Percentiles rank a stretch among this genome's conserved stretches.
Evolutionary conservation across 2,797 vertebrate genomes (phyloP).

Genomic region (Lophius americanus): DNA sequence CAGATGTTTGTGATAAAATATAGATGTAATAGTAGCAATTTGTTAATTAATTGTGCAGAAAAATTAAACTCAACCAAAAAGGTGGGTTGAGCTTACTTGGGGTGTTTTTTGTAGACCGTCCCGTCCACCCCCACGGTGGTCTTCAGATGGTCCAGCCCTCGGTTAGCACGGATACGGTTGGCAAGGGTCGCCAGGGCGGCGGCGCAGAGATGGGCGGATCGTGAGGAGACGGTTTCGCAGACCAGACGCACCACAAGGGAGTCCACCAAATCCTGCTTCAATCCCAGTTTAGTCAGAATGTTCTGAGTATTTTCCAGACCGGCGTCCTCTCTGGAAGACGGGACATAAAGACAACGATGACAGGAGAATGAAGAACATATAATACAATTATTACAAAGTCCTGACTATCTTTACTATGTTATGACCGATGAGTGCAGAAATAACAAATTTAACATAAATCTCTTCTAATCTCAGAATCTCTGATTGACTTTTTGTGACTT

Average conservation of each 20-base stretch:
- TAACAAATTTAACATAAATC: too few species aligned
- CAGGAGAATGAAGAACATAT: too few species aligned
- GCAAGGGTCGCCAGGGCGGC: constrained; percentile 82
- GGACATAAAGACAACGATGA: neutral
- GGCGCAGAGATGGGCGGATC: constrained; percentile 80
- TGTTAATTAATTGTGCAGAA: too few species aligned
- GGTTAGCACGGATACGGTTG: constrained; percentile 75
- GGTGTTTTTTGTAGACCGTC: constrained; percentile 73
- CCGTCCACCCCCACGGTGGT: constrained; percentile 83
- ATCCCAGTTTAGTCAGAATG: constrained; percentile 71
- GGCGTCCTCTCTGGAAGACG: constrained; percentile 20
- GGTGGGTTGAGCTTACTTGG: constrained; percentile 62
- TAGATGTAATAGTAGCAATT: too few species aligned
- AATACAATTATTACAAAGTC: too few species aligned
- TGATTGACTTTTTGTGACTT: too few species aligned
- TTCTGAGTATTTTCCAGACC: constrained; percentile 46
- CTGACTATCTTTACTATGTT: too few species aligned
- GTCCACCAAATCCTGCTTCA: constrained; percentile 66
- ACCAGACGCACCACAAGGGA: constrained; percentile 70
- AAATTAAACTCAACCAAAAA: too few species aligned
- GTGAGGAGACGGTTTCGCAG: constrained; percentile 75
- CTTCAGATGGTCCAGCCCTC: constrained; percentile 54
- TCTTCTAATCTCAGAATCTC: too few species aligned
- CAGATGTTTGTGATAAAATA: too few species aligned
- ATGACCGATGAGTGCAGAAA: too few species aligned